Percentiles rank a stretch among this genome's conserved stretches.
These are phyloP conservation scores for Florisuga fusca DNA, from an alignment of 2,797 vertebrate genomes.

Conservation along the genomic window DNA sequence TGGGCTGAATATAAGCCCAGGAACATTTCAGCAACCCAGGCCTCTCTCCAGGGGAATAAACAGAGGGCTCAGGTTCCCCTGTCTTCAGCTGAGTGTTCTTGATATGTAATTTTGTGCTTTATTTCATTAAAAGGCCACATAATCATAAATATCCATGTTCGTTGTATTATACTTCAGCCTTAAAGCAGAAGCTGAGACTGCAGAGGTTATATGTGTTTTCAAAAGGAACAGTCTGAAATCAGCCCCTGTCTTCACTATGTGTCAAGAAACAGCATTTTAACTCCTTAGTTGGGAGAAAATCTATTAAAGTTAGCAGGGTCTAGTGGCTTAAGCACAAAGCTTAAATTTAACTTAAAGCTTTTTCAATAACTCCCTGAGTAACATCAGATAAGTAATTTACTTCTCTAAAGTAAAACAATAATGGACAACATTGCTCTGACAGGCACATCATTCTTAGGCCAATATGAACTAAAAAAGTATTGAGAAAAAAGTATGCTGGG, in stretches of 20 bases:
- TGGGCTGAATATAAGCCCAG: neutral
- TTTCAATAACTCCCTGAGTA: neutral
- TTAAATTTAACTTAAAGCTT: neutral
- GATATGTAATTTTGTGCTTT: neutral
- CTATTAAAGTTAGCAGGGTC: neutral
- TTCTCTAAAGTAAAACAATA: neutral
- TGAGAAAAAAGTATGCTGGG: neutral
- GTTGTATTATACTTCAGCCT: neutral
- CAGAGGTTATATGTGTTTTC: neutral
- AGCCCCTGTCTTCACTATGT: neutral
- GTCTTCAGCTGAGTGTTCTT: neutral
- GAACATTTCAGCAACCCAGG: neutral
- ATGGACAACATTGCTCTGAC: neutral
- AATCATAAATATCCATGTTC: neutral
- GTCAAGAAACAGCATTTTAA: neutral
- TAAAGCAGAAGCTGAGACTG: neutral
- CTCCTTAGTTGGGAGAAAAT: neutral
- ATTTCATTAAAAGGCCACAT: neutral
- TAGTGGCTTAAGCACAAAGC: neutral
- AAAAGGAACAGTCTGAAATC: neutral
- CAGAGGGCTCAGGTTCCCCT: neutral
- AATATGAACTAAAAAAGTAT: neutral
- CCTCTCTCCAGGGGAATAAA: neutral
- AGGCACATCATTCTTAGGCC: neutral
- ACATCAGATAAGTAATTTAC: neutral